These are phyloP conservation scores for Chymomyza fuscimana DNA, from an alignment of 2,888 invertebrate species.

Conservation along the genomic window DNA sequence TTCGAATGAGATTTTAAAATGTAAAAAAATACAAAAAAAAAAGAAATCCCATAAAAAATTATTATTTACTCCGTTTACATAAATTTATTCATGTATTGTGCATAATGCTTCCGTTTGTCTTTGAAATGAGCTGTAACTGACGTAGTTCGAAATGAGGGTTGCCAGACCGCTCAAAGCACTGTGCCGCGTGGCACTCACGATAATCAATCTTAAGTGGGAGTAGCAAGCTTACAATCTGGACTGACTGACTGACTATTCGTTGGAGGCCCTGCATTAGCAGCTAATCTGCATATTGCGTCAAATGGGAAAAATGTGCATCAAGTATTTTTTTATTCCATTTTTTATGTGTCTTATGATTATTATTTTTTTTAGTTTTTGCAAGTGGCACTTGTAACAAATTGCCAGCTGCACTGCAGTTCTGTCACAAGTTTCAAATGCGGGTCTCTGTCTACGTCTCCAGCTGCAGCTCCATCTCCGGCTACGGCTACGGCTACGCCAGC, in stretches of 20 bases:
- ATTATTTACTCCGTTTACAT: conserved; percentile 22
- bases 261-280: conserved; percentile 50
- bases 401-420: conserved; percentile 26
- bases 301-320: conserved; percentile 42
- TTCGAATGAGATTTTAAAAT: conserved; percentile 5
- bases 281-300: conserved; percentile 73
- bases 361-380: conserved; percentile 36
- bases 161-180: conserved; percentile 3
- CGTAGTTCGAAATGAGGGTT: conserved; percentile 1
- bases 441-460: neutral
- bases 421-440: conserved; percentile 32
- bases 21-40: conserved; percentile 8
- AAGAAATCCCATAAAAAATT: neutral
- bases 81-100: conserved; percentile 32
- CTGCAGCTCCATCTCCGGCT: neutral
- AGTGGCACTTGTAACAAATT: conserved; percentile 69
- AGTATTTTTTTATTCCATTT: conserved; percentile 10
- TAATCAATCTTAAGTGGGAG: conserved; percentile 63
- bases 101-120: conserved; percentile 35
- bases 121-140: conserved; percentile 12
- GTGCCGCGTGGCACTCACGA: conserved; percentile 40
- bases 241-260: neutral
- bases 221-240: conserved; percentile 19
- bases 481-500: neutral
- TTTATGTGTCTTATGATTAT: conserved; percentile 2